phyloP scores from a whole-genome alignment of 2,113 vertebrate species.

The Salminus brasiliensis region DNA sequence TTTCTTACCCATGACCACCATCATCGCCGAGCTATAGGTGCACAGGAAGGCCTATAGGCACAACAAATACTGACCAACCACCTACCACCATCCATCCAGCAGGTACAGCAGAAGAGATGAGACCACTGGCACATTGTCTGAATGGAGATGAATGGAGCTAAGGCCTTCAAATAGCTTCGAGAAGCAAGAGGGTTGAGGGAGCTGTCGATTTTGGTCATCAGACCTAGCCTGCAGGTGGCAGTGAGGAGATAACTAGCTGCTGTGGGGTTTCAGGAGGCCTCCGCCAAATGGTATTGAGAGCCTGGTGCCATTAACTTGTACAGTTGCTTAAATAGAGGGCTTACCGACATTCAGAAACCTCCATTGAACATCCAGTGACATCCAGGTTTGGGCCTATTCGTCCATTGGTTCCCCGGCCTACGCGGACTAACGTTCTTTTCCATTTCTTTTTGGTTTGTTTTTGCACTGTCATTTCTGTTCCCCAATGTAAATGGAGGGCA shows the following conservation, averaged over 20 bases:
- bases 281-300: slow-evolving; percentile 15
- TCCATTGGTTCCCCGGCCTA: neutral
- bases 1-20: slow-evolving; percentile 57
- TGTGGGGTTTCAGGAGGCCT: neutral
- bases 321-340: neutral
- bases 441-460: neutral
- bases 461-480: slow-evolving; percentile 34
- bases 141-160: too few relatives aligned
- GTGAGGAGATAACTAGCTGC: slow-evolving; percentile 8
- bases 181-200: neutral
- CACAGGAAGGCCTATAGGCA: slow-evolving; percentile 20
- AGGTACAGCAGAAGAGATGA: slow-evolving; percentile 2
- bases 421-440: neutral
- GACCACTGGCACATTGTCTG: slow-evolving; percentile 4
- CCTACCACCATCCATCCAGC: neutral
- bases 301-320: slow-evolving; percentile 34
- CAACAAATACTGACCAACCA: slow-evolving; percentile 42
- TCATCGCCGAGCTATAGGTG: slow-evolving; percentile 47
- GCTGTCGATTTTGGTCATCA: too few relatives aligned
- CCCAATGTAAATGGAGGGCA: slow-evolving; percentile 1
- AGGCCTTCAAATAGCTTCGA: neutral
- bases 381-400: slow-evolving; percentile 8
- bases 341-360: slow-evolving; percentile 22
- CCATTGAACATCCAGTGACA: slow-evolving; percentile 7
- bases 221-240: neutral